phyloP scores from a whole-genome alignment of 1,140 invertebrate genomes.

The Nautilus pompilius region DNA sequence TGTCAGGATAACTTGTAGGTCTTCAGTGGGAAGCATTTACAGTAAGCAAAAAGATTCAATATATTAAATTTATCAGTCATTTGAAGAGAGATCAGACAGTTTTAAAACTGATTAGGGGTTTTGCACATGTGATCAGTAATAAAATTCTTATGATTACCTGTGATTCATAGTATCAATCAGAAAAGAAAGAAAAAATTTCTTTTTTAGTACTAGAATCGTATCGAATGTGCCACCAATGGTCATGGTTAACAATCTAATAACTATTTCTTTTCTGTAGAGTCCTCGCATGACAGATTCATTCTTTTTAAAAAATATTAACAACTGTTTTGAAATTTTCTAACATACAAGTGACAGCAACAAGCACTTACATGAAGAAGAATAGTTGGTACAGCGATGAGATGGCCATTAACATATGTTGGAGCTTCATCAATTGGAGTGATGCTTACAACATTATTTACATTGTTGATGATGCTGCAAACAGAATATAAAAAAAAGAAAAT shows the following conservation, averaged over 20 bases:
- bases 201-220: not conserved
- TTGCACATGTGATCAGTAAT: no score
- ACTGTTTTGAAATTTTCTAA: not conserved
- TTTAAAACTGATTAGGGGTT: no score
- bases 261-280: not conserved
- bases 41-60: no score
- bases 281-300: not conserved
- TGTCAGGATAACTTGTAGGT: no score
- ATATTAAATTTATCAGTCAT: no score
- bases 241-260: not conserved
- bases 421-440: conserved; percentile 54
- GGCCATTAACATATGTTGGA: conserved; percentile 68
- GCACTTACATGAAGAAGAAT: conserved; percentile 59
- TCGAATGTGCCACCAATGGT: not conserved
- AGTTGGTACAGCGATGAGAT: conserved; percentile 55
- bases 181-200: not conserved
- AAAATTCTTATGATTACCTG: no score
- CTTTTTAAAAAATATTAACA: not conserved
- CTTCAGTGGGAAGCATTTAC: no score
- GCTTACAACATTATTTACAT: conserved; percentile 35
- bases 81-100: no score
- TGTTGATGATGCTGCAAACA: conserved; percentile 43
- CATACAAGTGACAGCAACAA: not conserved
- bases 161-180: not conserved
- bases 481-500: not conserved